These are phyloP conservation scores for Solenodon paradoxus DNA, from an alignment of 2,113 vertebrate genomes.

Conservation along the genomic window DNA sequence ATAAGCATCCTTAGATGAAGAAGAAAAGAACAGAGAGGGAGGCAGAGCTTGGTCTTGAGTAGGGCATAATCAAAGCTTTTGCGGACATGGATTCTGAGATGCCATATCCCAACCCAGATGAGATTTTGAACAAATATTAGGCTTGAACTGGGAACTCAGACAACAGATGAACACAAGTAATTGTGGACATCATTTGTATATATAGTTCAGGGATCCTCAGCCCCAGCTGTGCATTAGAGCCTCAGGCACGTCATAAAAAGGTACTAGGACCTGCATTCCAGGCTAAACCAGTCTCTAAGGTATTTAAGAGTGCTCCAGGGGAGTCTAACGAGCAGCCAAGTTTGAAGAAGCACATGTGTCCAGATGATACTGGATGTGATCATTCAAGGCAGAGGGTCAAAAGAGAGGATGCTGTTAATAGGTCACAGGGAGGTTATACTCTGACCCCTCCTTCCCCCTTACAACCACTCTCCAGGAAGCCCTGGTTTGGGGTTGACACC, in stretches of 20 bases:
- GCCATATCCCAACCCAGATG: neutral
- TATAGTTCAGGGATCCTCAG: too few relatives aligned
- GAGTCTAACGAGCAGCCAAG: too few relatives aligned
- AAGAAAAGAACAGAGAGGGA: neutral
- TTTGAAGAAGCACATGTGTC: neutral
- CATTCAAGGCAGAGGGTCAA: neutral
- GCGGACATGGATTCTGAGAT: neutral
- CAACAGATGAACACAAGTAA: neutral
- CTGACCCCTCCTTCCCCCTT: fast-evolving
- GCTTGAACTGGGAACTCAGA: neutral
- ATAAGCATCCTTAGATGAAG: neutral
- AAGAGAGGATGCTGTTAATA: too few relatives aligned
- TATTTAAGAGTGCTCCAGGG: neutral
- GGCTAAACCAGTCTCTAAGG: neutral
- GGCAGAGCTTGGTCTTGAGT: neutral
- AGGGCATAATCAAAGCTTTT: neutral
- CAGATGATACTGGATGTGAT: neutral
- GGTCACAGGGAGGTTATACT: neutral
- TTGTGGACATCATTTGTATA: neutral
- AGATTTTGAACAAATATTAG: neutral
- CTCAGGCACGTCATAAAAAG: neutral
- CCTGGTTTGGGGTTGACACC: neutral
- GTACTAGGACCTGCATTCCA: neutral
- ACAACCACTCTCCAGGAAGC: neutral
- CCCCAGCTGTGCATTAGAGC: neutral